Evolutionary conservation across 1,140 invertebrate species (phyloP).

Genomic region (Coelopa frigida): DNA sequence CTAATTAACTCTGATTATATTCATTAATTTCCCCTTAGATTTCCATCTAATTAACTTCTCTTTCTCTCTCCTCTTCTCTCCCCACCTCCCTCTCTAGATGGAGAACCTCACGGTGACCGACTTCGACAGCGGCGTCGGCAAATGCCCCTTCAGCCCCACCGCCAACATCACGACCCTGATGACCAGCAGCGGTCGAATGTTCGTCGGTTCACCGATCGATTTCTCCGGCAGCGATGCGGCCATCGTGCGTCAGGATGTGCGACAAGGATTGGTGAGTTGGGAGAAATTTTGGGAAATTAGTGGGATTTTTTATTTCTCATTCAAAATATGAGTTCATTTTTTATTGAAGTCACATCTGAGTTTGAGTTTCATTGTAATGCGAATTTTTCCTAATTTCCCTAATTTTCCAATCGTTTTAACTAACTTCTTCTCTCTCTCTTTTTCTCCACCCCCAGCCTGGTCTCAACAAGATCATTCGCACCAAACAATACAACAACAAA

Average conservation of each 20-base stretch:
- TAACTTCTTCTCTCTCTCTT: background rate
- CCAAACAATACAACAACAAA: conserved; percentile 81
- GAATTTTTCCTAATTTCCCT: background rate
- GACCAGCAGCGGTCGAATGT: conserved; percentile 67
- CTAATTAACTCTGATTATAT: no score
- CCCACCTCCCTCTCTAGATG: no score
- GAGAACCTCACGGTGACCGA: conserved; percentile 66
- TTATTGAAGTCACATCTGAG: background rate
- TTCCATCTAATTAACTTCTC: no score
- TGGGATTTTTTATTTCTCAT: background rate
- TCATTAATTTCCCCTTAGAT: no score
- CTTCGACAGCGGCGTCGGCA: conserved; percentile 66
- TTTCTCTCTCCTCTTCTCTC: no score
- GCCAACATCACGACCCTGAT: conserved; percentile 79
- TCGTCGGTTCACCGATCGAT: conserved; percentile 75
- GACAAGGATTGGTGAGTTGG: conserved; percentile 10
- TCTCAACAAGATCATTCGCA: conserved; percentile 55
- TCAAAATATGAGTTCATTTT: conserved; percentile 1
- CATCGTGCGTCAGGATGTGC: conserved; percentile 51
- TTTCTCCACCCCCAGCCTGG: conserved; percentile 69
- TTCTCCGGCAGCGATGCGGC: conserved; percentile 74
- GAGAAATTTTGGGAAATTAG: conserved; percentile 1
- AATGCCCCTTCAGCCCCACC: conserved; percentile 77
- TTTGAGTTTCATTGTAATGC: no score
- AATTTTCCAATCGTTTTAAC: background rate